phyloP scores from a whole-genome alignment of 2,797 vertebrate genomes.

The Galago senegalensis region DNA sequence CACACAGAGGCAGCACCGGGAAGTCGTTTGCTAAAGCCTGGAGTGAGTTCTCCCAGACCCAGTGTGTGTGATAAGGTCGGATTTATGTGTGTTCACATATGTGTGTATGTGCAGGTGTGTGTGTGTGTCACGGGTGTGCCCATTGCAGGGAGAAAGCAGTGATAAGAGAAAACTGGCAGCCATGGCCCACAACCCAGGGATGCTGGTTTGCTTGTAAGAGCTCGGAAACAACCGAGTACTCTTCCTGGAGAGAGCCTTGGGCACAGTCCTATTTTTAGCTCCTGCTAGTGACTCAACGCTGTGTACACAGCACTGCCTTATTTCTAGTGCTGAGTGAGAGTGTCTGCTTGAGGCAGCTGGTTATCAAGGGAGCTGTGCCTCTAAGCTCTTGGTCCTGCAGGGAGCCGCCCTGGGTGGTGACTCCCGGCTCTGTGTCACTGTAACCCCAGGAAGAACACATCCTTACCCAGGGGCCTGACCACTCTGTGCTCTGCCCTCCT shows the following conservation, averaged over 20 bases:
- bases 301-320: background rate
- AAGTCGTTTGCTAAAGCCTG: background rate
- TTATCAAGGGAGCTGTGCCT: background rate
- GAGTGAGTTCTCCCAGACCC: background rate
- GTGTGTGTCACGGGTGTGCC: too few relatives aligned
- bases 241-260: background rate
- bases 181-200: background rate
- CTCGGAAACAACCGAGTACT: background rate
- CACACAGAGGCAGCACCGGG: background rate
- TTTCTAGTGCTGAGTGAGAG: slow-evolving; percentile 20
- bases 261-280: slow-evolving; percentile 17
- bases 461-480: rapidly evolving
- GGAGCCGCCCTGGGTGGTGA: background rate
- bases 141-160: background rate
- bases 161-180: background rate
- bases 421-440: rapidly evolving
- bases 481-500: too few relatives aligned
- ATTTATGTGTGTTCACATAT: too few relatives aligned
- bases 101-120: background rate
- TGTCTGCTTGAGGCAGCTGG: background rate
- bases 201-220: slow-evolving; percentile 3
- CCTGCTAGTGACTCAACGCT: slow-evolving; percentile 52
- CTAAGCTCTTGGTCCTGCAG: background rate
- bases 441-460: background rate
- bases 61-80: background rate